Evolutionary conservation across 1,140 invertebrate genomes (phyloP), one percentile per base, ranked within the genome.

Genomic region (Drosophila tsacasi): DNA sequence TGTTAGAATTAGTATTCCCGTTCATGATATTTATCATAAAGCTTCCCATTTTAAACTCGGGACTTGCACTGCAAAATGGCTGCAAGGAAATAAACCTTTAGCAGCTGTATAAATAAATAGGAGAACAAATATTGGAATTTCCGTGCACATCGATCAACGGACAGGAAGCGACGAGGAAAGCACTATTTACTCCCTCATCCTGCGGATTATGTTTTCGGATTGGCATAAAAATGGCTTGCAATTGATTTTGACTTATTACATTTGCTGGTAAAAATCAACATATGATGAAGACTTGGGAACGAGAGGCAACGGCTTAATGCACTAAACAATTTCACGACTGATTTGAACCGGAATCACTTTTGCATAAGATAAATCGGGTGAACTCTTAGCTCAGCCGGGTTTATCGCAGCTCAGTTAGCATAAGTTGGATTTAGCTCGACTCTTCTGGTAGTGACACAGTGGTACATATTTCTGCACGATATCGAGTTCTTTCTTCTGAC

Each of bases 271-370:
- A 32, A 73, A 35, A 68, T 61, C 58, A 80, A 61, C 68, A 72
- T 62, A 64, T 64, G 81, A 62, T 60, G 19, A 61, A 64, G 61
- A 58, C 50, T 54, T 63, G 46, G n/a, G 15, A 8, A 19, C 1
- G n/a, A 15, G 17, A 5, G 10, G 35, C 12, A 21, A 37, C 37
- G 32, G 27, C 69, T 55, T 75, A 75, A 54, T 85, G 74, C 82
- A 81, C 64, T 71, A 71, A 85, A 81, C 82, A 85, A 85, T 85
- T 86, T 85, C 83, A 85, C 82, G 83, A 75, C 57, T 78, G 83
- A 71, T 67, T 85, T 69, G 49, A 81, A 61, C 78, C n/a, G n/a
- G 73, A 85, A 78, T 85, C 64, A 79, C 68, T 84, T 82, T 82
- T 79, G 71, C 64, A 61, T 79, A 21, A 54, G 30, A 66, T 40